A percentile compares a stretch with the other conserved stretches of the same genome.
These are phyloP conservation scores for Arion vulgaris DNA, from an alignment of 1,140 invertebrate species.

Conservation along the genomic window DNA sequence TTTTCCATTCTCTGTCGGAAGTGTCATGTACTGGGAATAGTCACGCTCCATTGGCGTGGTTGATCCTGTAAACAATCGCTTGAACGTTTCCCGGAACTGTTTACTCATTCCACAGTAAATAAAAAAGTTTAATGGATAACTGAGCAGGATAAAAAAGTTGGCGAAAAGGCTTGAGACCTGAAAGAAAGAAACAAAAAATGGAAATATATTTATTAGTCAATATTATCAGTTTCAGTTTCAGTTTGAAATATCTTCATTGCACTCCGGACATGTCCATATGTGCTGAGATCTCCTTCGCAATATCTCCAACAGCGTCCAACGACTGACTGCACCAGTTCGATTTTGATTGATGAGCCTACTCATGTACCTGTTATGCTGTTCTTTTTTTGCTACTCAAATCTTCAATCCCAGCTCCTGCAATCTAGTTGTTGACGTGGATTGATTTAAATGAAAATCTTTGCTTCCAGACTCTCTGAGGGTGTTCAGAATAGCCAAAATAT, in stretches of 20 bases:
- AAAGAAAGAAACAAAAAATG: conserved; percentile 26
- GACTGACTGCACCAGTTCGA: too few relatives aligned
- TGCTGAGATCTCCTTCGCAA: too few relatives aligned
- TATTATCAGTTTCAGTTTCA: background rate
- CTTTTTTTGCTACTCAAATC: too few relatives aligned
- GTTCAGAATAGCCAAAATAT: background rate
- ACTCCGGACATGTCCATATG: too few relatives aligned
- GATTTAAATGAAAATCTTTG: too few relatives aligned
- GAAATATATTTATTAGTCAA: background rate
- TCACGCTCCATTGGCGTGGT: conserved; percentile 59
- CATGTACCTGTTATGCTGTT: too few relatives aligned
- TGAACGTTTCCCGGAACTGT: conserved; percentile 94
- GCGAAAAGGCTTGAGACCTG: conserved; percentile 74
- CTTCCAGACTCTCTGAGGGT: background rate
- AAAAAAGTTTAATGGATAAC: conserved; percentile 94
- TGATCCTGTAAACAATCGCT: conserved; percentile 81
- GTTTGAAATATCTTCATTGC: too few relatives aligned
- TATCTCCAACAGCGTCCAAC: too few relatives aligned
- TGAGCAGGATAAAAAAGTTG: conserved; percentile 91
- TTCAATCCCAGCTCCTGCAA: too few relatives aligned
- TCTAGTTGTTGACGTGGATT: too few relatives aligned
- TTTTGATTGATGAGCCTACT: too few relatives aligned
- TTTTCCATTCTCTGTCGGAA: conserved; percentile 67
- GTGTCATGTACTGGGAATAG: conserved; percentile 65
- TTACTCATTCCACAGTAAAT: conserved; percentile 96